Conservation (phyloP, 1,140 invertebrate genomes). For the Aphelinus certus region DNA sequence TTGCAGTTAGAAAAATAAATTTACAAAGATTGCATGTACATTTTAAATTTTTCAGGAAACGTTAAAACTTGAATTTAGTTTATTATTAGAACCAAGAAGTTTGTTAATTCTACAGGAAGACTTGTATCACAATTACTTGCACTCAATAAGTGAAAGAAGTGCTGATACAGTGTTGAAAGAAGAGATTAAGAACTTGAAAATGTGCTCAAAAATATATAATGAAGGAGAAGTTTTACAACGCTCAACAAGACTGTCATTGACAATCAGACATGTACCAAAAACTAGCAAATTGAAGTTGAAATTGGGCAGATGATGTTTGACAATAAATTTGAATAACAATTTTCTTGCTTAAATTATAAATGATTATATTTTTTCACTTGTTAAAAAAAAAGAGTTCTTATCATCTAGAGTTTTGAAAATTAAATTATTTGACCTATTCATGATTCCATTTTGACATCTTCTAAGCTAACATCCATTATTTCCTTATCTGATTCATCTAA, state of each 20-base stretch:
- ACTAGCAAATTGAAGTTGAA: conserved; percentile 81
- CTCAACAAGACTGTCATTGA: conserved; percentile 85
- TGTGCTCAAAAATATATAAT: conserved; percentile 68
- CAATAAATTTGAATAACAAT: not conserved
- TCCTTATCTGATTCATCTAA: conserved; percentile 74
- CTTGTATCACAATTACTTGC: conserved; percentile 86
- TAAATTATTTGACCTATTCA: not conserved
- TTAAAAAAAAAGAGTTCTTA: conserved; percentile 17
- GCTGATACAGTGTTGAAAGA: conserved; percentile 75
- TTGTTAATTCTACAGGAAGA: conserved; percentile 85
- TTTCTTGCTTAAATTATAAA: conserved; percentile 23
- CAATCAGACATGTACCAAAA: conserved; percentile 93
- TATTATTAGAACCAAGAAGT: conserved; percentile 89
- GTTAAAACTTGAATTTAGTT: conserved; percentile 66
- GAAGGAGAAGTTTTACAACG: conserved; percentile 71
- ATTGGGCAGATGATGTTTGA: conserved; percentile 58
- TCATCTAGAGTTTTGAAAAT: conserved; percentile 2
- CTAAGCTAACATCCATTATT: conserved; percentile 70
- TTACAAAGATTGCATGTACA: not conserved
- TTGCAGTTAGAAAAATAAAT: conserved; percentile 18
- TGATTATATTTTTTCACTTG: conserved; percentile 31
- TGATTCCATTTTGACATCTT: conserved; percentile 54
- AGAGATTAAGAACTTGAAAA: conserved; percentile 74
- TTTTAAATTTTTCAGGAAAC: conserved; percentile 46
- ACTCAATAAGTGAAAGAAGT: conserved; percentile 85